A percentile compares a stretch with the other conserved stretches of the same genome.
These are phyloP conservation scores for Sarcophaga subvicina DNA, from an alignment of 2,888 invertebrate species.

Conservation along the genomic window DNA sequence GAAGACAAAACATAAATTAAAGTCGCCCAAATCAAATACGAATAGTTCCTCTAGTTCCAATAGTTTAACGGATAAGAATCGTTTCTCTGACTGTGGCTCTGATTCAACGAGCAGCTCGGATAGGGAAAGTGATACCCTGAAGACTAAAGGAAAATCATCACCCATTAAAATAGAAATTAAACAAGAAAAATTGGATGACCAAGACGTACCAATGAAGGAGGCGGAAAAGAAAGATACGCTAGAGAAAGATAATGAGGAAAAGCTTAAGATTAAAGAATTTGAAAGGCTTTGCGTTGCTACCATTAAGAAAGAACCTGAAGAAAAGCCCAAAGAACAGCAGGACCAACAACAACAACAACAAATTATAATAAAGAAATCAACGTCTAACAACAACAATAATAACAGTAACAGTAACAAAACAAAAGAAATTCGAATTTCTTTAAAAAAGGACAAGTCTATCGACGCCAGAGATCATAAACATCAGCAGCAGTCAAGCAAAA, in stretches of 20 bases:
- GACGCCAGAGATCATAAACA: not conserved
- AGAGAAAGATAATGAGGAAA: not conserved
- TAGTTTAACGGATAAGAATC: slow-evolving; percentile 63
- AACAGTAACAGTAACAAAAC: slow-evolving; percentile 5
- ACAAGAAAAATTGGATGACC: slow-evolving; percentile 6
- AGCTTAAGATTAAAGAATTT: not conserved
- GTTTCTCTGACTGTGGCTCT: slow-evolving; percentile 72
- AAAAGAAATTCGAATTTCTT: not conserved
- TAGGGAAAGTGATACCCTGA: slow-evolving; percentile 44
- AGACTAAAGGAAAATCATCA: slow-evolving; percentile 35
- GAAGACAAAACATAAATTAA: slow-evolving; percentile 70
- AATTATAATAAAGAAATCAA: slow-evolving; percentile 19
- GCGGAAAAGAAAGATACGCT: not conserved
- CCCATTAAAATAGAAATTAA: slow-evolving; percentile 28
- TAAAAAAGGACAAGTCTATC: slow-evolving; percentile 33
- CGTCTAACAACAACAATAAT: slow-evolving; percentile 6
- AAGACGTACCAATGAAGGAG: not conserved
- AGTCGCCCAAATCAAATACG: slow-evolving; percentile 40
- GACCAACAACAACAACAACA: slow-evolving; percentile 20
- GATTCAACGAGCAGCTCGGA: slow-evolving; percentile 66
- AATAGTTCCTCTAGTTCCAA: slow-evolving; percentile 67
- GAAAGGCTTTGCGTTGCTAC: not conserved
- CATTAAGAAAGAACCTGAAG: not conserved
- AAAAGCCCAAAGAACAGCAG: not conserved
- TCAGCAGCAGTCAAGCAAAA: not conserved